phyloP scores from a whole-genome alignment of 1,140 invertebrate genomes.

The Cydia pomonella region DNA sequence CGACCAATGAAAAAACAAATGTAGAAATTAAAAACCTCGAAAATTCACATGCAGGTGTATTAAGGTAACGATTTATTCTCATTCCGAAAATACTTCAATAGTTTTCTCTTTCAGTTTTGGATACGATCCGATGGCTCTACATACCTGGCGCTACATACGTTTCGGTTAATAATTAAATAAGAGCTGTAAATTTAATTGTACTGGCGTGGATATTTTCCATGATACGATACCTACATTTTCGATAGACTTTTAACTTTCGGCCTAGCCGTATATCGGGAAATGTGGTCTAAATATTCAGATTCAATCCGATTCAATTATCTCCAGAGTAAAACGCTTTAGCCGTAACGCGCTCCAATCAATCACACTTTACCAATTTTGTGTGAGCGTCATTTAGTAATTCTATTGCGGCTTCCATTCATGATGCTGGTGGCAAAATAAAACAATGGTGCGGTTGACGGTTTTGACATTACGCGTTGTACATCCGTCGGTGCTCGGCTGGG shows the following conservation, averaged over 20 bases:
- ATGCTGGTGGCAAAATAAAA: conserved; percentile 68
- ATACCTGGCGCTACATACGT: background rate
- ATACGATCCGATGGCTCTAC: background rate
- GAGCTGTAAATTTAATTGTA: background rate
- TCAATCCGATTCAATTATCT: conserved; percentile 73
- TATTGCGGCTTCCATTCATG: conserved; percentile 69
- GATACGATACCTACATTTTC: background rate
- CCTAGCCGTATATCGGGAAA: background rate
- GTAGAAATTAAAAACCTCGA: too few relatives aligned
- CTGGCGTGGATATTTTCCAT: background rate
- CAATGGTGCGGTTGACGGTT: conserved; percentile 67
- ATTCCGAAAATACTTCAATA: background rate
- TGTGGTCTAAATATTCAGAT: conserved; percentile 65
- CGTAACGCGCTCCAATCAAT: conserved; percentile 71
- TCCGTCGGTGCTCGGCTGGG: conserved; percentile 41
- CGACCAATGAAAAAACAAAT: background rate
- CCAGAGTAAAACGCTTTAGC: conserved; percentile 68
- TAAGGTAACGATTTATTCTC: conserved; percentile 16
- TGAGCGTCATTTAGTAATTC: conserved; percentile 77
- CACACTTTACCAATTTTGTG: conserved; percentile 76
- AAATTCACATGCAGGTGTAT: too few relatives aligned
- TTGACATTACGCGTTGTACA: conserved; percentile 57
- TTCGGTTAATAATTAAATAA: background rate
- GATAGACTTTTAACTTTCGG: background rate
- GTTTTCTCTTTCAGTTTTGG: background rate